Conservation (phyloP, 1,140 invertebrate genomes). For the Araneus ventricosus region DNA sequence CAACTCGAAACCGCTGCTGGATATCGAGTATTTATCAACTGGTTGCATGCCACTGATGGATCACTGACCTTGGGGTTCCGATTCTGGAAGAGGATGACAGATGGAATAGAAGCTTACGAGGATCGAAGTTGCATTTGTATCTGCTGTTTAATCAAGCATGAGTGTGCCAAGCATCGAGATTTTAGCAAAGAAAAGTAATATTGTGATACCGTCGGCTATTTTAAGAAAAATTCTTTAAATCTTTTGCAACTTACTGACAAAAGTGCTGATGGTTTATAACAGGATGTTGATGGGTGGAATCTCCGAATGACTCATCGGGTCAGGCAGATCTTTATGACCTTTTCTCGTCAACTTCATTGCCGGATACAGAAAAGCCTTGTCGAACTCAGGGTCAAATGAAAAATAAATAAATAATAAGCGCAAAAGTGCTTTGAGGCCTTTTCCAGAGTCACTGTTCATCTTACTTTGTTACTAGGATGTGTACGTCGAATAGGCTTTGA, state of each 20-base stretch:
- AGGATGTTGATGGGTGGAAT: no score
- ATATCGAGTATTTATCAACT: background rate
- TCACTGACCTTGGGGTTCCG: constrained; percentile 13
- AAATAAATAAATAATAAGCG: no score
- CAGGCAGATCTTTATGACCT: no score
- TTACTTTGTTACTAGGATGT: no score
- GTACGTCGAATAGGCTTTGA: no score
- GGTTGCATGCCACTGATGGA: background rate
- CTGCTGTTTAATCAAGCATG: background rate
- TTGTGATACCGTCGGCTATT: background rate
- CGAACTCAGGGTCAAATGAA: no score
- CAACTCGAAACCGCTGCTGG: background rate
- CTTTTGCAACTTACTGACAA: background rate
- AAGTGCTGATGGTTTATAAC: no score
- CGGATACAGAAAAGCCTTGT: no score
- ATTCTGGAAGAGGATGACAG: background rate
- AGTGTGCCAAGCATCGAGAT: background rate
- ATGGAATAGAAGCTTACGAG: background rate
- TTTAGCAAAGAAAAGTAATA: background rate
- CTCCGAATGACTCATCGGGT: no score
- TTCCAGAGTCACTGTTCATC: no score
- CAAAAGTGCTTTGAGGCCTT: no score
- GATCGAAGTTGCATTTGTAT: background rate
- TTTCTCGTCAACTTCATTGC: no score
- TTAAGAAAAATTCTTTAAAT: background rate